Evolutionary conservation across 2,797 vertebrate genomes (phyloP), one percentile per base, ranked within the genome.

Genomic region (Channallabes apus): DNA sequence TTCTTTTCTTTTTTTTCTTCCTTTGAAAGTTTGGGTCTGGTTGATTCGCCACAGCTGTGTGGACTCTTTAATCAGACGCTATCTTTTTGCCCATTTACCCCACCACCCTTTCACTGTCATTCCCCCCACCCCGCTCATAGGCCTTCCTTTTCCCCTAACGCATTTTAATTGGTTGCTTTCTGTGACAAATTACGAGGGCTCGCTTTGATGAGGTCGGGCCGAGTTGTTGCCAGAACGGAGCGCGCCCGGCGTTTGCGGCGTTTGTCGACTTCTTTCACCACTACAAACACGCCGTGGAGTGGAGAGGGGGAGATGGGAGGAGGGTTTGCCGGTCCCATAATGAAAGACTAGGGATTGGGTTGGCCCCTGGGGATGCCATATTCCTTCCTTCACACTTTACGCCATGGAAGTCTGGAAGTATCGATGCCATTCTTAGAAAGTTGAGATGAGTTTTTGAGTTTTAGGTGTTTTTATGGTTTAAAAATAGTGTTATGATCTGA

Each of bases 161-260:
- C 97, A 98, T 98, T 96, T 97, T 99, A 98, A 99, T 98, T 98
- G 96, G 94, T 96, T 97, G 96, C 97, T 98, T 97, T 98, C 96
- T 97, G 96, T 98, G 97, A 97, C 96, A 99, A 99, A 99, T 97
- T 98, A 98, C 95, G 96, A 98, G 96, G 94, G 95, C 94, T 95
- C 93, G 94, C 98, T 98, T 98, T 97, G 97, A 99, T 99, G 97
- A 98, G 96, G 96, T 97, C 95, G 94, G 96, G 95, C 96, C 96
- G 96, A 95, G 97, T 96, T 96, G 96, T 96, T 95, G 96, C 95
- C 96, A 95, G 95, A 93, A 86, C 65, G 97, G 93, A 95, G 93
- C 89, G 96, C 97, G 96, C 96, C 96, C 67, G 97, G 93, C 94
- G 92, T 91, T 96, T 97, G 96, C 96, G 97, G 93, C 96, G 94